These are phyloP conservation scores for Cerastoderma edule DNA, from an alignment of 2,888 invertebrate species.

Conservation along the genomic window DNA sequence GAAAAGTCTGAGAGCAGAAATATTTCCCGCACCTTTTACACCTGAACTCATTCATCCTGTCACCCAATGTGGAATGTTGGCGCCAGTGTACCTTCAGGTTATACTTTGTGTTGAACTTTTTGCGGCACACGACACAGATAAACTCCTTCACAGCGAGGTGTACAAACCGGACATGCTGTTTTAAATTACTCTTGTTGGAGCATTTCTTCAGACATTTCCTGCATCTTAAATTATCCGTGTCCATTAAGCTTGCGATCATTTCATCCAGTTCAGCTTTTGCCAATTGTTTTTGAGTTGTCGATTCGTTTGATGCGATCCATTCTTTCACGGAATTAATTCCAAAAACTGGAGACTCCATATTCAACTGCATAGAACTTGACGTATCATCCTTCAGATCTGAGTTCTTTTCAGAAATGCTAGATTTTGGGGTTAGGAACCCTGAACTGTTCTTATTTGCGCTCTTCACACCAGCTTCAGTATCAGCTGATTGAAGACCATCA, in stretches of 20 bases:
- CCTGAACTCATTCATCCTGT: constrained; percentile 25
- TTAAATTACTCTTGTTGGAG: constrained; percentile 47
- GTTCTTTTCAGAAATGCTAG: too few relatives aligned
- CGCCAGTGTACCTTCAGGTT: constrained; percentile 48
- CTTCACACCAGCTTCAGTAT: too few relatives aligned
- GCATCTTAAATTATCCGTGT: constrained; percentile 30
- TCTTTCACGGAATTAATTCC: neutral
- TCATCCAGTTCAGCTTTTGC: constrained; percentile 11
- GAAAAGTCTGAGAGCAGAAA: constrained; percentile 32
- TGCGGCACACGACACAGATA: constrained; percentile 34
- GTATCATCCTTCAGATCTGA: too few relatives aligned
- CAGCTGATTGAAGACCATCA: too few relatives aligned
- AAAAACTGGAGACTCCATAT: too few relatives aligned
- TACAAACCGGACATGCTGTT: constrained; percentile 44
- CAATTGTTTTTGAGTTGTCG: neutral
- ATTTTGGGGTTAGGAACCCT: too few relatives aligned
- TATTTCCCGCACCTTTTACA: constrained; percentile 35
- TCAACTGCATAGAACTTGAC: too few relatives aligned
- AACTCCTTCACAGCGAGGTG: constrained; percentile 46
- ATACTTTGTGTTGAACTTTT: constrained; percentile 42
- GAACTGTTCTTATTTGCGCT: too few relatives aligned
- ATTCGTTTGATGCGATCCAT: neutral
- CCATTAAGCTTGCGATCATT: constrained; percentile 21
- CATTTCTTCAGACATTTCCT: constrained; percentile 43
- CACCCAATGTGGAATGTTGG: constrained; percentile 32